Evolutionary conservation across 2,888 invertebrate genomes (phyloP), one percentile per base, ranked within the genome.

Genomic region (Conops quadrifasciatus): DNA sequence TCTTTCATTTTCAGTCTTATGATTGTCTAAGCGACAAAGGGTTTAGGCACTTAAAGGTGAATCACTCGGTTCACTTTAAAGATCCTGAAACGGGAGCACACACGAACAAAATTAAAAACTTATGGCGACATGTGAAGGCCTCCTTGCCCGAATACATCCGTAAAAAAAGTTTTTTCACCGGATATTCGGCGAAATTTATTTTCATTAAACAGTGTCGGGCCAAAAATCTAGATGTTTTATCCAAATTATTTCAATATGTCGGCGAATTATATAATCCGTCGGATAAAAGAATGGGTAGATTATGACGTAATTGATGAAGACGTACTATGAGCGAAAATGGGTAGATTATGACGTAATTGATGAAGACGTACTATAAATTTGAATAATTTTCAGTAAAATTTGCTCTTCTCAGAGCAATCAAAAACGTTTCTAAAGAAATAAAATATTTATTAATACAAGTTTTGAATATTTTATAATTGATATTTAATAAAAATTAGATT

Each of bases 51-150:
- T 19, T 60, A 9, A 60, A 2, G 30, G 60, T 30, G 2, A 60
- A 60, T 30, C 60, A 60, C 19, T 30, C 30, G 28, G 3, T 16
- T 2, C 13, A 60, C 26, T 60, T 60, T 16, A 36, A 30, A 13
- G 60, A 60, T 30, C 60, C 60, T 2, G 15, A 28, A 60, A 30
- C n/a, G 5, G 30, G 60, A 7, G 60, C 60, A 3, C 60, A 60
- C 28, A 60, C 60, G 16, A 28, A 60, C 16, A 60, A 3, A 2
- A 60, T 60, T 19, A 26, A 60, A 30, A 16, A 26, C 3, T 60
- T 28, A n/a, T 60, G 36, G 60, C 2, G 60, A 2, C 30, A 60
- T 5, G 58, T 58, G 2, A 21, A 26, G 9, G 15, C 24, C 4
- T 13, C 16, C 7, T 13, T 58, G 11, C 58, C 58, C 2, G 11